A percentile compares a stretch with the other conserved stretches of the same genome.
phyloP scores from a whole-genome alignment of 1,140 invertebrate species.

The Pseudomyrmex dendroicus region DNA sequence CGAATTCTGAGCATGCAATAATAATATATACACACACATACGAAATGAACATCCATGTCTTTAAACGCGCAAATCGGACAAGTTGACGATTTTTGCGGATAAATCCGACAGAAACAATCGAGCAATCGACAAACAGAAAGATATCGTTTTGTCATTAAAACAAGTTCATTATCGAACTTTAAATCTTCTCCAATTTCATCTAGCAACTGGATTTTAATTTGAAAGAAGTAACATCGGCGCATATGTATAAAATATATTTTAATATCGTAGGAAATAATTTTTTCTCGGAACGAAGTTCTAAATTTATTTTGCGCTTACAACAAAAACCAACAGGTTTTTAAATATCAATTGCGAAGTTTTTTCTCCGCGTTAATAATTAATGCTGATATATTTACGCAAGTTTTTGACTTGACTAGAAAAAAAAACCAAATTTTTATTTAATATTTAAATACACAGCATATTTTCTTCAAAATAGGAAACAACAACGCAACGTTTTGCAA shows the following conservation, averaged over 20 bases:
- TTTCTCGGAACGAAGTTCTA: neutral
- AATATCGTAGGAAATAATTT: slow-evolving; percentile 32
- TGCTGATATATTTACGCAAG: neutral
- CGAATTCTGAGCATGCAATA: neutral
- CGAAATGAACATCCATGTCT: neutral
- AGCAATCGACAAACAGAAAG: neutral
- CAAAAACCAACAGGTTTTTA: slow-evolving; percentile 4
- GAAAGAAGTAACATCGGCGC: neutral
- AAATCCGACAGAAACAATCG: neutral
- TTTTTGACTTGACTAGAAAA: neutral
- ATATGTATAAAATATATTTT: neutral
- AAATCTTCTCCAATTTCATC: neutral
- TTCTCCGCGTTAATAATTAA: neutral
- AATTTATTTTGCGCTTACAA: neutral
- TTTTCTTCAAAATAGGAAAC: too few species aligned
- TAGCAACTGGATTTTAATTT: slow-evolving; percentile 4
- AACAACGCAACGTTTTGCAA: neutral
- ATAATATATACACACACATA: neutral
- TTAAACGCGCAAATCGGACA: neutral
- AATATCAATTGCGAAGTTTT: neutral
- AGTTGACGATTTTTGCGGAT: neutral
- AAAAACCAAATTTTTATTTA: neutral
- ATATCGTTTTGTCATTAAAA: neutral
- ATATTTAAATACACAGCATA: too few species aligned
- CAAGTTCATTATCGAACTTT: too few species aligned